These are phyloP conservation scores for Pseudopipra pipra DNA, from an alignment of 2,113 vertebrate species.

Conservation along the genomic window DNA sequence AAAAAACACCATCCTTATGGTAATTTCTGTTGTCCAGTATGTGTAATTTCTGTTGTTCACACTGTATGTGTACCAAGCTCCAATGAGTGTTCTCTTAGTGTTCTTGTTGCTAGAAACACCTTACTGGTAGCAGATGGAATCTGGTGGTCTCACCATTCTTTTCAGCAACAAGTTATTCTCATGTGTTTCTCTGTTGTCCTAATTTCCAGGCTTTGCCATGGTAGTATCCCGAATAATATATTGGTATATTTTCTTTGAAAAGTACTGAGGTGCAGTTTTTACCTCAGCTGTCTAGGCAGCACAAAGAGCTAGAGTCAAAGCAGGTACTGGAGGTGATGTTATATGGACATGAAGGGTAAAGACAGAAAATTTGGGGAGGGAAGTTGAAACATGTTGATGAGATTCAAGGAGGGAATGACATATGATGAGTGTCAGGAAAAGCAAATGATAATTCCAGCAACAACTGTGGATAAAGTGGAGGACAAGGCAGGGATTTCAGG, in stretches of 20 bases:
- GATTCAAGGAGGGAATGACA: background rate
- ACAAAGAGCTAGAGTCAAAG: background rate
- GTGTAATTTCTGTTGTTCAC: background rate
- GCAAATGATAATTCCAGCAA: conserved; percentile 52
- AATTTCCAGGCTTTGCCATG: background rate
- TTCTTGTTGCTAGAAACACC: background rate
- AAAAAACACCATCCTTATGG: background rate
- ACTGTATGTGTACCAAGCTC: background rate
- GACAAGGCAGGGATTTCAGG: conserved; percentile 21
- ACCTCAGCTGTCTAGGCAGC: background rate
- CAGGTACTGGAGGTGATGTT: background rate
- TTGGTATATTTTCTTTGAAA: background rate
- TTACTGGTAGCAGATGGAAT: background rate
- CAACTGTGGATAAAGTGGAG: background rate
- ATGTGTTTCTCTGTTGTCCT: background rate
- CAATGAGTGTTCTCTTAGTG: background rate
- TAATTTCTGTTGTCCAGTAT: background rate
- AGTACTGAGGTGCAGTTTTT: background rate
- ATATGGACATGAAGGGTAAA: background rate
- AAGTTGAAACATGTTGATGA: background rate
- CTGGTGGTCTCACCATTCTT: background rate
- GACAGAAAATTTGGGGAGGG: background rate
- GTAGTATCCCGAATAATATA: background rate
- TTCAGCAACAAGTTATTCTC: background rate
- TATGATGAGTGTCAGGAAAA: background rate